Evolutionary conservation across 2,797 vertebrate genomes (phyloP), one percentile per base, ranked within the genome.

Genomic region (Tauraco hartlaubi): DNA sequence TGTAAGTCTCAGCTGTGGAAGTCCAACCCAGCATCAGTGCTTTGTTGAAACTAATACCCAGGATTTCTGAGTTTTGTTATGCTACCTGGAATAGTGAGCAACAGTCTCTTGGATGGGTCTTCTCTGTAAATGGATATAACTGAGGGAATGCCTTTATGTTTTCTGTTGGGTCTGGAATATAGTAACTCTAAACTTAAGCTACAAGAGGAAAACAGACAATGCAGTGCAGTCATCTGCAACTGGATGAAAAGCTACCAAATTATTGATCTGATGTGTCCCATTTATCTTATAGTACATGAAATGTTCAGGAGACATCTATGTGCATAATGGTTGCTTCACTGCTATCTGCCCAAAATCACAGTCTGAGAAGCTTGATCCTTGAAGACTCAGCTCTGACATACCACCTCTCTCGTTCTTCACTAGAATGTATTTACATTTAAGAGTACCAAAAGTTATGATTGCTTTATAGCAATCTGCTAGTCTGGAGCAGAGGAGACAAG

Each of bases 401-500:
- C 44, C 54, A 41, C 66, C 22, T 33, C 31, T 69, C 46, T 64
- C 41, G 37, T 66, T 90, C 87, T 66, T 73, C 46, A 26, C 55
- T 44, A 39, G 55, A 68, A 33, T 56, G 12, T 14, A 17, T 68
- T 82, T 72, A 23, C 62, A 21, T 68, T 67, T 82, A 55, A 64
- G 55, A 13, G 20, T 76, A 3, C 37, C 61, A 71, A 68, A 68
- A 62, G 28, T 67, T 75, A 12, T 39, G 37, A 49, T 43, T 62
- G 54, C 48, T 56, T 88, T 72, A 18, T 15, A 72, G 49, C 76
- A 86, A 72, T 75, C 85, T 94, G 74, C 71, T 68, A 6, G 74
- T 52, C 46, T 64, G 82, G 41, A 94, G 87, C 46, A 79, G 82
- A 82, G 75, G 55, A 85, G 72, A 76, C 82, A 61, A 78, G 58